These are phyloP conservation scores for Caenorhabditis sinica DNA, from an alignment of 2,888 invertebrate species.

Conservation along the genomic window DNA sequence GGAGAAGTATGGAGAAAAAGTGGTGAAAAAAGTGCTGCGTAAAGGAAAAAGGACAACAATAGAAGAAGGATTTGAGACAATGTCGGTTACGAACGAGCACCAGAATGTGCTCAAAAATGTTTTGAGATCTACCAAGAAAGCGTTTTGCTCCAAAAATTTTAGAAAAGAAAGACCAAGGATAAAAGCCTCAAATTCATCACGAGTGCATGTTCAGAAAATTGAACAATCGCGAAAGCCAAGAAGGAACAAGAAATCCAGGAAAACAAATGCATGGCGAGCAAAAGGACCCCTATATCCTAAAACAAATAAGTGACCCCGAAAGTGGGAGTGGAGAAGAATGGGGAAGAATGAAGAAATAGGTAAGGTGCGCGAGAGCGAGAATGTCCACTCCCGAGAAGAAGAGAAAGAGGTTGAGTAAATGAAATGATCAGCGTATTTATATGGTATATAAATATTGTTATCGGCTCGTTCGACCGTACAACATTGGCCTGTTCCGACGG, in stretches of 20 bases:
- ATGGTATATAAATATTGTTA: slow-evolving; percentile 64
- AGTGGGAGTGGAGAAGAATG: slow-evolving; percentile 17
- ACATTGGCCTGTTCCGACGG: slow-evolving; percentile 11
- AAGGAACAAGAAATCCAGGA: slow-evolving; percentile 35
- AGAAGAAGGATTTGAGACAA: slow-evolving; percentile 44
- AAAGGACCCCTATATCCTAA: slow-evolving; percentile 19
- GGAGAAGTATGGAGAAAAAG: neutral
- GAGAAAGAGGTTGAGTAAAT: slow-evolving; percentile 49
- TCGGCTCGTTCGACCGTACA: slow-evolving; percentile 58
- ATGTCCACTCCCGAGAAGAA: slow-evolving; percentile 13
- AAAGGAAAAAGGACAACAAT: slow-evolving; percentile 35
- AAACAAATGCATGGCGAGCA: slow-evolving; percentile 55
- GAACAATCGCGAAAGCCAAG: slow-evolving; percentile 7
- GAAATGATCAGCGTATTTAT: slow-evolving; percentile 58
- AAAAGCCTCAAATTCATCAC: neutral
- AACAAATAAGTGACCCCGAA: slow-evolving; percentile 59
- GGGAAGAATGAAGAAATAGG: slow-evolving; percentile 18
- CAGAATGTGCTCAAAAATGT: slow-evolving; percentile 13
- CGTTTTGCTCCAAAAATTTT: slow-evolving; percentile 8
- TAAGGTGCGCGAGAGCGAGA: slow-evolving; percentile 53
- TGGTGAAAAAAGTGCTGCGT: slow-evolving; percentile 49
- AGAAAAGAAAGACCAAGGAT: neutral
- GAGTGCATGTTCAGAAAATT: neutral
- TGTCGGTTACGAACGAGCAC: slow-evolving; percentile 34
- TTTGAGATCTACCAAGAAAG: slow-evolving; percentile 1